phyloP scores from a whole-genome alignment of 2,888 invertebrate species.

The Amphipyra berbera region DNA sequence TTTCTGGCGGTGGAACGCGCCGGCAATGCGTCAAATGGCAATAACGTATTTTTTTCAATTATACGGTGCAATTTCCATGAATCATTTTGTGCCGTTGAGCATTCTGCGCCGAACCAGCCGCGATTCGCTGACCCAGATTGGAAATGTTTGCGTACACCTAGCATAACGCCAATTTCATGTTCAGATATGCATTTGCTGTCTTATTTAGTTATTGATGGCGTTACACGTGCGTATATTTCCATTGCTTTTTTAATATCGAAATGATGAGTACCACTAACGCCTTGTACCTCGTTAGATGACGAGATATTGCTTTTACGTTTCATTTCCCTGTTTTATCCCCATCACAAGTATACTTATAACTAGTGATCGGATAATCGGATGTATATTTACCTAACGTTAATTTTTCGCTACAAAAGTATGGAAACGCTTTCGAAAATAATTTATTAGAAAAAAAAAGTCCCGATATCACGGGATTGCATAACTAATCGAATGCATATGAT shows the following conservation, averaged over 20 bases:
- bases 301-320: too few relatives aligned
- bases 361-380: too few relatives aligned
- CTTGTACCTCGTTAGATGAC: too few relatives aligned
- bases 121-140: constrained; percentile 79
- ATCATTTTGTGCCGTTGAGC: constrained; percentile 82
- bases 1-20: constrained; percentile 68
- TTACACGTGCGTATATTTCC: background rate
- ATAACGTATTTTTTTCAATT: constrained; percentile 89
- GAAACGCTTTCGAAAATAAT: too few relatives aligned
- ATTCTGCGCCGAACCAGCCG: constrained; percentile 71
- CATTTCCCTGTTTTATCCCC: too few relatives aligned
- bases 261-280: background rate
- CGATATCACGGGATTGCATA: too few relatives aligned
- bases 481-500: too few relatives aligned
- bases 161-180: constrained; percentile 71
- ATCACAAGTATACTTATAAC: too few relatives aligned
- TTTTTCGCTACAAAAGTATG: too few relatives aligned
- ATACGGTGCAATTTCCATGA: constrained; percentile 87
- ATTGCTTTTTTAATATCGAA: background rate
- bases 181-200: constrained; percentile 59
- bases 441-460: too few relatives aligned
- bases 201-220: constrained; percentile 53
- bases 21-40: constrained; percentile 84
- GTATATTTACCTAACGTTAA: too few relatives aligned
- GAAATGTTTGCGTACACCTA: constrained; percentile 81